A percentile compares a stretch with the other conserved stretches of the same genome.
phyloP scores from a whole-genome alignment of 2,797 vertebrate species.

The Octomys mimax region DNA sequence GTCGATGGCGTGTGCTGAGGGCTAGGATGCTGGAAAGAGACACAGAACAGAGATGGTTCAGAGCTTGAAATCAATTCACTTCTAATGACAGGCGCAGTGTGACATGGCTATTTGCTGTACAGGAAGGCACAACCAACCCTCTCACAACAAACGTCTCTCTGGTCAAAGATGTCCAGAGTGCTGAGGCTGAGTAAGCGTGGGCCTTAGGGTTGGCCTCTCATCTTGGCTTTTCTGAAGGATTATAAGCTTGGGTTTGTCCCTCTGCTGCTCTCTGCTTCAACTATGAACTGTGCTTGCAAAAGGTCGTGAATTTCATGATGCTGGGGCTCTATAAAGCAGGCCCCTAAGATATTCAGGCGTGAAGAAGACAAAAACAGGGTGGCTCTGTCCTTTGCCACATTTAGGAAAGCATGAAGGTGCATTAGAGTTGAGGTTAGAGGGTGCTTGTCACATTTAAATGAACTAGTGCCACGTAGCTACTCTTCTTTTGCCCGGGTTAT shows the following conservation, averaged over 20 bases:
- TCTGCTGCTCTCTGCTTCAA: neutral
- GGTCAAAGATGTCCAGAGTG: neutral
- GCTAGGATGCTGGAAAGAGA: neutral
- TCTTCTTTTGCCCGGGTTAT: neutral
- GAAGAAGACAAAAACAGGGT: neutral
- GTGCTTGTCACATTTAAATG: slow-evolving; percentile 8
- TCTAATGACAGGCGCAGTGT: neutral
- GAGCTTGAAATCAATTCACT: neutral
- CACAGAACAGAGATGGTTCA: neutral
- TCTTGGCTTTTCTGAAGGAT: neutral
- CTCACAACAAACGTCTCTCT: neutral
- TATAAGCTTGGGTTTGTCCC: neutral
- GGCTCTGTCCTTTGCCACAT: neutral
- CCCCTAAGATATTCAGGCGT: neutral
- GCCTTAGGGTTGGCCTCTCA: neutral
- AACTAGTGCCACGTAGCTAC: neutral
- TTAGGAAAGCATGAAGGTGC: neutral
- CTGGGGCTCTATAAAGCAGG: neutral
- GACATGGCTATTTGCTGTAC: neutral
- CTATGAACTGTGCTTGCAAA: neutral
- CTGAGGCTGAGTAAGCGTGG: neutral
- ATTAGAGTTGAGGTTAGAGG: neutral
- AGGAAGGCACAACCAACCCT: neutral
- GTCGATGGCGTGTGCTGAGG: neutral
- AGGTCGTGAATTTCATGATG: neutral